Conservation (phyloP, 1,140 invertebrate genomes). For the Tetranychus urticae region DNA sequence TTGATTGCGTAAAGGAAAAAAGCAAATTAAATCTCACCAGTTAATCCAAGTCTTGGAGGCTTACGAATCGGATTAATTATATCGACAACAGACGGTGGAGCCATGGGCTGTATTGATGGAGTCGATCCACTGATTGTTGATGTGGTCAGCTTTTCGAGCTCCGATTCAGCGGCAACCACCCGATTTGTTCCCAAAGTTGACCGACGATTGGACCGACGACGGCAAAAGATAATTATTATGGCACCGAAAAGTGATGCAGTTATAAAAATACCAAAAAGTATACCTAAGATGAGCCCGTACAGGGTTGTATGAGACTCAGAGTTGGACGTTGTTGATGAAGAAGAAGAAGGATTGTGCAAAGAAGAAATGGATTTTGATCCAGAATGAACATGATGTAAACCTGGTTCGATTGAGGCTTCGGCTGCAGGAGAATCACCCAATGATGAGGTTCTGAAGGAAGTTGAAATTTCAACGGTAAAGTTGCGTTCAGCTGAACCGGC, state of each 20-base stretch:
- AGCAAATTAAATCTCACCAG: not conserved
- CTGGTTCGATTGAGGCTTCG: not conserved
- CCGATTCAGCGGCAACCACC: not conserved
- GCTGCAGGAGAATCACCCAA: not conserved
- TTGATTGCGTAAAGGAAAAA: not conserved
- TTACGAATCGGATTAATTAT: constrained; percentile 9
- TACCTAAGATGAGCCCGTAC: constrained; percentile 5
- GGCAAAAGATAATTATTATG: constrained; percentile 4
- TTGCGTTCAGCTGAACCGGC: not conserved
- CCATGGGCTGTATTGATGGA: not conserved
- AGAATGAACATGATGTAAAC: not conserved
- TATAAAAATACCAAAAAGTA: constrained; percentile 9
- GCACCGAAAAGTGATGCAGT: constrained; percentile 6
- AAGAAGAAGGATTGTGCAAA: not conserved
- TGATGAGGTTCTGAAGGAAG: not conserved
- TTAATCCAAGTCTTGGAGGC: constrained; percentile 2
- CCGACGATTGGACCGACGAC: not conserved
- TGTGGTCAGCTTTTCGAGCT: constrained; percentile 5
- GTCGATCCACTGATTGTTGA: constrained; percentile 1
- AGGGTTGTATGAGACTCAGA: not conserved
- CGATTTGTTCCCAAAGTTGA: not conserved
- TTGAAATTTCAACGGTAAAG: not conserved
- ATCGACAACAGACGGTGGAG: not conserved
- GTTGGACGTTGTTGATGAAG: not conserved
- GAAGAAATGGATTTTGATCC: not conserved